phyloP scores from a whole-genome alignment of 2,888 invertebrate genomes.

The Morpho deidamia region DNA sequence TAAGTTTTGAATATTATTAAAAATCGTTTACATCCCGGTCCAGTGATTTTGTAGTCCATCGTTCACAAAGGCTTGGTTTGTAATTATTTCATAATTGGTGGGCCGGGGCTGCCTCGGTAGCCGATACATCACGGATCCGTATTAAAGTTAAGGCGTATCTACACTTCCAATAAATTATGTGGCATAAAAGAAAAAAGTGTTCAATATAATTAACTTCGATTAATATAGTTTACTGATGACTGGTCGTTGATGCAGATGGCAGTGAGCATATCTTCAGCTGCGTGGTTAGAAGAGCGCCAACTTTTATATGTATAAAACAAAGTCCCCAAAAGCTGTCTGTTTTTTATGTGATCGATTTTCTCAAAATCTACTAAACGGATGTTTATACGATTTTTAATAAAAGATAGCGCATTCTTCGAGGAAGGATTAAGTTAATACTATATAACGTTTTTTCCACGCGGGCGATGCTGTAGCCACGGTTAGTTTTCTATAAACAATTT shows the following conservation, averaged over 20 bases:
- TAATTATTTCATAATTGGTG: constrained; percentile 73
- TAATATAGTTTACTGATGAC: background rate
- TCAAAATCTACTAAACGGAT: no score
- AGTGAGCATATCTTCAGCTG: background rate
- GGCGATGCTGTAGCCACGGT: no score
- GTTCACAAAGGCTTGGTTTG: constrained; percentile 39
- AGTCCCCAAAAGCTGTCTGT: no score
- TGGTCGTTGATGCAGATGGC: background rate
- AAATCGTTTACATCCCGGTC: constrained; percentile 8
- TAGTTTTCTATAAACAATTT: no score
- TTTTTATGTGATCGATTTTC: no score
- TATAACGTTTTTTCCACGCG: background rate
- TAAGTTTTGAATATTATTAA: background rate
- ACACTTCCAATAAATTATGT: constrained; percentile 14
- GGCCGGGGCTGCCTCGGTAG: constrained; percentile 49
- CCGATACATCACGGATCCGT: constrained; percentile 60
- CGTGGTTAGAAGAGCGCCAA: no score
- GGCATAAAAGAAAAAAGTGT: background rate
- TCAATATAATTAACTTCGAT: constrained; percentile 1
- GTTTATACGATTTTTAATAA: no score
- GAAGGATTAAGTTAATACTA: no score
- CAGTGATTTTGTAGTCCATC: constrained; percentile 17
- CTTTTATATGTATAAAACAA: no score
- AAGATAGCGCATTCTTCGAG: no score
- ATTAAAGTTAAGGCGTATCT: constrained; percentile 36